These are phyloP conservation scores for Furcifer pardalis DNA, from an alignment of 2,797 vertebrate species.

Conservation along the genomic window DNA sequence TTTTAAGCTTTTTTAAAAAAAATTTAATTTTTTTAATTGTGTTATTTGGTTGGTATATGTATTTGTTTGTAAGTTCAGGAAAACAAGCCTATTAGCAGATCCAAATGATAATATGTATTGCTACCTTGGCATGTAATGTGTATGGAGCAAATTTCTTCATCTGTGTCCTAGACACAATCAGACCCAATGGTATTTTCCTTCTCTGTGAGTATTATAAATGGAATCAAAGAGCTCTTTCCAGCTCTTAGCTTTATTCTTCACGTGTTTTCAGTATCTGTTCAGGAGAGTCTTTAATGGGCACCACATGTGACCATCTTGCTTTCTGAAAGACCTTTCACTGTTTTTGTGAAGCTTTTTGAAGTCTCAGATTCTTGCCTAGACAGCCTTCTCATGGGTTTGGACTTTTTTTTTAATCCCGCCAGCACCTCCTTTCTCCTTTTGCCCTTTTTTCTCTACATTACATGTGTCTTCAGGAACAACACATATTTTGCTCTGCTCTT, in stretches of 20 bases:
- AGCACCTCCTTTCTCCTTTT: slow-evolving; percentile 27
- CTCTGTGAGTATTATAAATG: slow-evolving; percentile 22
- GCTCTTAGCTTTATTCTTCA: slow-evolving; percentile 26
- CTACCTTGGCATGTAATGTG: not conserved
- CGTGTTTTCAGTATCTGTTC: slow-evolving; percentile 27
- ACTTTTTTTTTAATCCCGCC: slow-evolving; percentile 13
- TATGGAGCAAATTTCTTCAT: not conserved
- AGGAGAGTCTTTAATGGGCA: slow-evolving; percentile 18
- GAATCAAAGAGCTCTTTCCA: slow-evolving; percentile 35
- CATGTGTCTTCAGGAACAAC: slow-evolving; percentile 20
- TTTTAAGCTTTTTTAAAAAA: no score
- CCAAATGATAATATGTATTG: not conserved
- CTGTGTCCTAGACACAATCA: not conserved
- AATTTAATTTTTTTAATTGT: no score
- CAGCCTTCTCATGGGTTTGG: slow-evolving; percentile 12
- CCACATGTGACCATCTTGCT: slow-evolving; percentile 25
- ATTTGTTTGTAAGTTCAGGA: not conserved
- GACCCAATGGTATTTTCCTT: not conserved
- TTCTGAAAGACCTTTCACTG: slow-evolving; percentile 23
- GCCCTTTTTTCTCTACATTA: slow-evolving; percentile 17
- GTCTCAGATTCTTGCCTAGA: slow-evolving; percentile 24
- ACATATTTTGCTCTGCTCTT: slow-evolving; percentile 3
- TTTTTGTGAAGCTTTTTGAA: slow-evolving; percentile 25
- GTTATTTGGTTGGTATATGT: not conserved
- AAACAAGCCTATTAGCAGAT: not conserved